Conservation (phyloP, 2,113 vertebrate genomes). For the Cinclus cinclus region DNA sequence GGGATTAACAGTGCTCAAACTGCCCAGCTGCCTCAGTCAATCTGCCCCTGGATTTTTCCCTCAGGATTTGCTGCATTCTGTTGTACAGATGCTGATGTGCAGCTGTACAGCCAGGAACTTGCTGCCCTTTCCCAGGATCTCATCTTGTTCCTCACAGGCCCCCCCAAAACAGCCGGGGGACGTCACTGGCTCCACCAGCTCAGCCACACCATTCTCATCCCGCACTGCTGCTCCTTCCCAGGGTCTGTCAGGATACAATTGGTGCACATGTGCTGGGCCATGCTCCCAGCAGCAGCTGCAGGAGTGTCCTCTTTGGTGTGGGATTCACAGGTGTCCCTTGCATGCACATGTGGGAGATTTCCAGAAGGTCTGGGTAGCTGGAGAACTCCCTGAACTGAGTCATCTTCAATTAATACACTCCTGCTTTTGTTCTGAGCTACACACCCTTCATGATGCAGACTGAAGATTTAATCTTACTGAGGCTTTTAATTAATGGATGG, state of each 20-base stretch:
- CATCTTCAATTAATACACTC: background rate
- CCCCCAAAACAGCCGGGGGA: background rate
- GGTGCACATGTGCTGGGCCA: background rate
- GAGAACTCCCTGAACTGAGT: background rate
- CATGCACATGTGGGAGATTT: background rate
- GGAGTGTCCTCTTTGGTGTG: background rate
- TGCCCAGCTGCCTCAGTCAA: background rate
- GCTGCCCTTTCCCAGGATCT: background rate
- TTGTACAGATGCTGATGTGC: background rate
- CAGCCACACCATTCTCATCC: background rate
- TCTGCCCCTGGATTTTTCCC: fast-evolving
- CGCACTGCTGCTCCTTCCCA: background rate
- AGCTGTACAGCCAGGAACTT: background rate
- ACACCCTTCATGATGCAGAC: background rate
- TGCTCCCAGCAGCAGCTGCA: background rate
- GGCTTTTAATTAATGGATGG: background rate
- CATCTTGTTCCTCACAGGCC: background rate
- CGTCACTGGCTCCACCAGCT: background rate
- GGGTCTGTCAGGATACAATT: fast-evolving
- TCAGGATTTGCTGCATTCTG: background rate
- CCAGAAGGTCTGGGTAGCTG: background rate
- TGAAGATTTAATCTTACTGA: background rate
- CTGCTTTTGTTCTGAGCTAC: background rate
- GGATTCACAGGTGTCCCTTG: background rate
- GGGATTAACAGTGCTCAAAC: background rate